These are phyloP conservation scores for Corythoichthys haematopterus DNA, from an alignment of 2,113 vertebrate genomes.

Conservation along the genomic window DNA sequence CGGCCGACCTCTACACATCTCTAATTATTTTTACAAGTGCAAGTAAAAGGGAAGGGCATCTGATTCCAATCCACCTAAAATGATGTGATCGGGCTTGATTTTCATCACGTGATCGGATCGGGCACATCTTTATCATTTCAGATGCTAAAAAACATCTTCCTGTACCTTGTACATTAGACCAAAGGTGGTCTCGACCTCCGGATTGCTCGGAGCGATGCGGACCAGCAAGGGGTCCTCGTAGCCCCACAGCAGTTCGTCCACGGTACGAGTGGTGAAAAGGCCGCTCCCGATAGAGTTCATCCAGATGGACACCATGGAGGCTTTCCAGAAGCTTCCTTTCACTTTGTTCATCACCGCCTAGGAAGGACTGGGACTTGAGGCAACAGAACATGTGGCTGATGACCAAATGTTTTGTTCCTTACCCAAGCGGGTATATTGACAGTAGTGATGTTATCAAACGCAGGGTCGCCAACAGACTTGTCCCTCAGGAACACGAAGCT, in stretches of 20 bases:
- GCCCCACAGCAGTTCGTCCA: conserved; percentile 88
- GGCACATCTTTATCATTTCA: background rate
- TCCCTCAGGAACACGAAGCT: conserved; percentile 82
- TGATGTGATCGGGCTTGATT: too few relatives aligned
- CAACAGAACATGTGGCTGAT: background rate
- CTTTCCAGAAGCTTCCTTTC: conserved; percentile 39
- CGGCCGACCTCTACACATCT: too few relatives aligned
- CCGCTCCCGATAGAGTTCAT: conserved; percentile 40
- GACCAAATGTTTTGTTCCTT: conserved; percentile 56
- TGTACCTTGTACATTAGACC: conserved; percentile 85
- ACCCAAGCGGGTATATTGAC: conserved; percentile 91
- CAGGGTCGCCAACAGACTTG: conserved; percentile 83
- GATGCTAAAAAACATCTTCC: background rate
- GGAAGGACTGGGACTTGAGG: background rate
- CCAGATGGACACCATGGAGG: conserved; percentile 19
- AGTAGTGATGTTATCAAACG: conserved; percentile 79
- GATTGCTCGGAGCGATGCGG: conserved; percentile 31
- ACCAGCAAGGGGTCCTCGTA: conserved; percentile 81
- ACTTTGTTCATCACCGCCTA: conserved; percentile 81
- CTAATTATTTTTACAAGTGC: too few relatives aligned
- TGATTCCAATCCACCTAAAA: too few relatives aligned
- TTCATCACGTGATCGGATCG: too few relatives aligned
- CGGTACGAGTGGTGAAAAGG: conserved; percentile 74
- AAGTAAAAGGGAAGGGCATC: too few relatives aligned
- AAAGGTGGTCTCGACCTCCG: conserved; percentile 73